Base-by-base conservation (phyloP, 2,888 invertebrate species). In the Thelaira solivaga region DNA sequence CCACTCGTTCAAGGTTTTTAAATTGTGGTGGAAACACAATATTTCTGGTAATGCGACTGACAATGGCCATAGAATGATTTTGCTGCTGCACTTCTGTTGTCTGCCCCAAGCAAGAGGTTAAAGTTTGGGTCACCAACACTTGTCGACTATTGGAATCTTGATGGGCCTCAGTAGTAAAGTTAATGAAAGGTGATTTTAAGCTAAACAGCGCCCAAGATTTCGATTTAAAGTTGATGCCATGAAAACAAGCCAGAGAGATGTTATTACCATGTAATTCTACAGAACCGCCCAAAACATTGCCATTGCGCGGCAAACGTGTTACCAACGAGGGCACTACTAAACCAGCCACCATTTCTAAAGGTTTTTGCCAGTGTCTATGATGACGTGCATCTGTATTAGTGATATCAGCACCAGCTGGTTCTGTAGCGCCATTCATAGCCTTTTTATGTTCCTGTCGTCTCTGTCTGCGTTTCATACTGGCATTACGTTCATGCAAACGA, bases 141-240 rank as follows among this genome's bases (percentile, higher is more conserved):
- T 94, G 93, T 78, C 91, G 91, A 5, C 92, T 91, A 20, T 92
- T 92, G 20, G 93, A 93, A 59, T 94, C 92, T 87, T 97, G 96
- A 88, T 97, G 96, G 0, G 97, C 97, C 88, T 97, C 97, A 0
- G 97, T 96, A 13, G 96, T 94, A 89, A 97, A 97, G 85, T 95
- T 95, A 81, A 97, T 96, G 85, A 94, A 95, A 0, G 97, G 97
- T 84, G 98, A 96, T 86, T 95, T 94, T 80, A 98, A 90, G 83
- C 96, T 97, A 89, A 98, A 98, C 80, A 98, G 89, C 5, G 97
- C 98, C 98, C 98, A 98, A 1, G 96, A 96, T 89, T 97, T 97
- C 68, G 97, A 93, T 88, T 97, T 96, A 89, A 98, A 97, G 90
- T 98, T 98, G 86, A 97, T 96, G 34, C 98, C 98, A 89, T 98